These are phyloP conservation scores for Hydraecia micacea DNA, from an alignment of 2,888 invertebrate genomes.

Conservation along the genomic window DNA sequence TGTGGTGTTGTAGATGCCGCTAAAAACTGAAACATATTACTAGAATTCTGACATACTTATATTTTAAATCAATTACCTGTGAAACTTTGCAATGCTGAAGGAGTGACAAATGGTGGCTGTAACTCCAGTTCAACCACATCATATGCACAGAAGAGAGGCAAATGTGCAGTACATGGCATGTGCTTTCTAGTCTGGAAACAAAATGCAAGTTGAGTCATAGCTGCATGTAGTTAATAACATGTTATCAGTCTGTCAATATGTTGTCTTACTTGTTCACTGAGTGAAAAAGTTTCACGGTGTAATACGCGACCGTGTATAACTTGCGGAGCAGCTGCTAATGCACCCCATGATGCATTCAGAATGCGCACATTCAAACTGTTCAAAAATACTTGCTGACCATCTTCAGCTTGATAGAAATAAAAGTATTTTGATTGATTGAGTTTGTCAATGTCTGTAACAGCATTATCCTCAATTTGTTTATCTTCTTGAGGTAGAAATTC, in stretches of 20 bases:
- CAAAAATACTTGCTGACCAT: slow-evolving; percentile 98
- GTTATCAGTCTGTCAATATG: not conserved
- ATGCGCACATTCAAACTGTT: slow-evolving; percentile 97
- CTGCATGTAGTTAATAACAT: not conserved
- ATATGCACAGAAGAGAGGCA: slow-evolving; percentile 97
- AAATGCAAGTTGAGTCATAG: not conserved
- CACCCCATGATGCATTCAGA: slow-evolving; percentile 96
- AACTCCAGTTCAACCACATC: slow-evolving; percentile 97
- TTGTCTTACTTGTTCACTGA: slow-evolving; percentile 91
- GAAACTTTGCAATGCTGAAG: slow-evolving; percentile 92
- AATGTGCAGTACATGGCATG: slow-evolving; percentile 95
- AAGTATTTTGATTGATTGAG: slow-evolving; percentile 91
- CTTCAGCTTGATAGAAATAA: slow-evolving; percentile 96
- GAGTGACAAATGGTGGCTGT: slow-evolving; percentile 92
- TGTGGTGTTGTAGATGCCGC: too few relatives aligned
- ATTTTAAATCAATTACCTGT: slow-evolving; percentile 88
- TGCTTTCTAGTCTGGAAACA: slow-evolving; percentile 84
- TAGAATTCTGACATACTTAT: not conserved
- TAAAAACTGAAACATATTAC: not conserved
- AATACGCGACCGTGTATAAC: slow-evolving; percentile 94
- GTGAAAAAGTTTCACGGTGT: slow-evolving; percentile 96
- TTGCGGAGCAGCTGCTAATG: slow-evolving; percentile 94
- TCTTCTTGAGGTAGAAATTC: slow-evolving; percentile 69
- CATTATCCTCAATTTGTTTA: slow-evolving; percentile 70
- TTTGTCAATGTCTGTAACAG: slow-evolving; percentile 81